These are phyloP conservation scores for Crocuta crocuta DNA, from an alignment of 2,113 vertebrate species.

Conservation along the genomic window DNA sequence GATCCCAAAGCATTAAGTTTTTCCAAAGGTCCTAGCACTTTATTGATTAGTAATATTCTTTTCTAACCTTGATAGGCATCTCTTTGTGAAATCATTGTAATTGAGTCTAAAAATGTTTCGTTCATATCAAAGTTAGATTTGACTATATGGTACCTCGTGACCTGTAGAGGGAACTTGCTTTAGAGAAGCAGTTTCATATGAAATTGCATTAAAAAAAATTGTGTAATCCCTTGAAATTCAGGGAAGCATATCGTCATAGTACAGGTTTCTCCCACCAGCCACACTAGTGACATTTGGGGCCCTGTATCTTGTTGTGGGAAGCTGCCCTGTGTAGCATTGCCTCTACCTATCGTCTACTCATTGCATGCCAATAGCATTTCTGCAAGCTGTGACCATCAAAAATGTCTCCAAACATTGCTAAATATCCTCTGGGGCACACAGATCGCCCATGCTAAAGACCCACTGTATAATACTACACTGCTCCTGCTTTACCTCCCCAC, in stretches of 20 bases:
- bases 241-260: not conserved
- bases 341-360: not conserved
- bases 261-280: not conserved
- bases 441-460: not conserved
- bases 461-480: not conserved
- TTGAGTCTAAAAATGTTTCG: not conserved
- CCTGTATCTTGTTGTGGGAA: not conserved
- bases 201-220: constrained; percentile 6
- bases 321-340: not conserved
- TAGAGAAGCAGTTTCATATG: constrained; percentile 40
- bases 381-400: not conserved
- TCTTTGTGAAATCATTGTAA: constrained; percentile 59
- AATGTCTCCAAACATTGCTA: not conserved
- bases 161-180: constrained; percentile 18
- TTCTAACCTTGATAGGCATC: constrained; percentile 28
- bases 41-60: constrained; percentile 24
- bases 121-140: constrained; percentile 44
- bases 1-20: constrained; percentile 37
- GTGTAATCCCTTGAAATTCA: constrained; percentile 4
- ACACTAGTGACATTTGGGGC: not conserved
- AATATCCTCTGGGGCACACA: not conserved
- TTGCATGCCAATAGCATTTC: not conserved
- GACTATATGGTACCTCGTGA: not conserved
- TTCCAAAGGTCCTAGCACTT: constrained; percentile 33
- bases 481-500: constrained; percentile 3